Base-by-base conservation (phyloP, 2,113 vertebrate species). In the Collichthys lucidus region DNA sequence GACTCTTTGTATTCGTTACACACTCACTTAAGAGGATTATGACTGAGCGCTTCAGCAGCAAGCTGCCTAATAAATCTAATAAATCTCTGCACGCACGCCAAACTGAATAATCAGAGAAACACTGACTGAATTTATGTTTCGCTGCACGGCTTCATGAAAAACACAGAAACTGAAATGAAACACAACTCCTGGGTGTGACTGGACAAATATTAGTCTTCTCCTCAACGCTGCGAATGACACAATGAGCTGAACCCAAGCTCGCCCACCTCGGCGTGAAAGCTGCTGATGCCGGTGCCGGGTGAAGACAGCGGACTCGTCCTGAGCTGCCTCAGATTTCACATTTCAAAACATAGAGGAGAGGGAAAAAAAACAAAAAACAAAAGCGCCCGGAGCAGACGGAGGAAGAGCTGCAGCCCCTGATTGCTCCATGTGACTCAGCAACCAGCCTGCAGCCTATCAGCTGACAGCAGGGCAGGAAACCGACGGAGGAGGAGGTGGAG, bases 381-480 rank as follows among this genome's bases (percentile, higher is more conserved):
- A 6, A 70, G 12, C 0, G 70, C 11, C 14, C 2, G 42, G 46
- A 80, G 64, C 31, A 14, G 42, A 35, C 11, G 2, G 53, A 83
- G 56, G 79, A 71, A 60, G 50, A 26, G 29, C 74, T 60, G 16
- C 10, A 89, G 70, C 72, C 24, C 35, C 63, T 2, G 61, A 83
- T 80, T 2, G 17, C 71, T 66, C 71, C 89, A 86, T 85, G 90
- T 91, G 90, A 91, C 91, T 88, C 90, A 59, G 88, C 81, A 89
- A 82, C 84, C 17, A 7, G 69, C 80, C 70, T 24, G 59, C 83
- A 89, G 88, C 89, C 73, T 26, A 88, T 91, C 91, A 91, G 88
- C 85, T 85, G 83, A 83, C 76, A 65, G 83, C 67, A 11, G 63
- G 71, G 70, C 82, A 86, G 84, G 82, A 89, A 74, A 59, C 57